phyloP scores from a whole-genome alignment of 1,140 invertebrate genomes.

The Apis mellifera region DNA sequence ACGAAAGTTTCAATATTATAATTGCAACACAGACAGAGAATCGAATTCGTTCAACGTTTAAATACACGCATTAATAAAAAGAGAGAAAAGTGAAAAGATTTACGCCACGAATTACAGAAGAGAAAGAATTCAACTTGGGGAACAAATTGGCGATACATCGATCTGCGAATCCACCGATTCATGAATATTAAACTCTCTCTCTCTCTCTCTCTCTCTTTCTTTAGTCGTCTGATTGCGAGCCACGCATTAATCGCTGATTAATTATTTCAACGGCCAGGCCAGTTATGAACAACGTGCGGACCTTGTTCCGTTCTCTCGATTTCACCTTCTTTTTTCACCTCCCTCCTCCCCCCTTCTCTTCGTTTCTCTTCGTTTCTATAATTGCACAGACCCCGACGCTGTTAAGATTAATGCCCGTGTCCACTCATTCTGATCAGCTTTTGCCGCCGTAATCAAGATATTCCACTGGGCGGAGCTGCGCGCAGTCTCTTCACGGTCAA shows the following conservation, averaged over 20 bases:
- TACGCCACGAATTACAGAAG: neutral
- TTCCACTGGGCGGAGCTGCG: neutral
- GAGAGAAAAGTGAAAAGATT: neutral
- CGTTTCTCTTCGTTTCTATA: conserved; percentile 21
- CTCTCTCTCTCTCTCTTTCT: too few species aligned
- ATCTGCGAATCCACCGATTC: conserved; percentile 17
- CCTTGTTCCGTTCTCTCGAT: neutral
- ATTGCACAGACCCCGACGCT: conserved; percentile 19
- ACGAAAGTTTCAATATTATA: too few species aligned
- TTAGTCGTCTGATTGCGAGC: neutral
- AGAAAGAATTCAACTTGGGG: neutral
- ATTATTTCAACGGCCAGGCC: conserved; percentile 1
- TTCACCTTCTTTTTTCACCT: neutral
- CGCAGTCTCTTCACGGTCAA: conserved; percentile 28
- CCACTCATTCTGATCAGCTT: conserved; percentile 31
- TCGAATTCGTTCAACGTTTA: too few species aligned
- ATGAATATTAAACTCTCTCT: conserved; percentile 42
- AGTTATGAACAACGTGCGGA: neutral
- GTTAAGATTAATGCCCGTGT: conserved; percentile 42
- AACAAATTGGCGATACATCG: conserved; percentile 27
- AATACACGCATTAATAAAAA: neutral
- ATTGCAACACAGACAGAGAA: too few species aligned
- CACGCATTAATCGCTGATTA: conserved; percentile 36
- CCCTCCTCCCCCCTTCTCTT: too few species aligned
- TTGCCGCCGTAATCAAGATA: conserved; percentile 41